A percentile compares a stretch with the other conserved stretches of the same genome.
Conservation (phyloP, 1,140 invertebrate species). For the Subanguina moxae region DNA sequence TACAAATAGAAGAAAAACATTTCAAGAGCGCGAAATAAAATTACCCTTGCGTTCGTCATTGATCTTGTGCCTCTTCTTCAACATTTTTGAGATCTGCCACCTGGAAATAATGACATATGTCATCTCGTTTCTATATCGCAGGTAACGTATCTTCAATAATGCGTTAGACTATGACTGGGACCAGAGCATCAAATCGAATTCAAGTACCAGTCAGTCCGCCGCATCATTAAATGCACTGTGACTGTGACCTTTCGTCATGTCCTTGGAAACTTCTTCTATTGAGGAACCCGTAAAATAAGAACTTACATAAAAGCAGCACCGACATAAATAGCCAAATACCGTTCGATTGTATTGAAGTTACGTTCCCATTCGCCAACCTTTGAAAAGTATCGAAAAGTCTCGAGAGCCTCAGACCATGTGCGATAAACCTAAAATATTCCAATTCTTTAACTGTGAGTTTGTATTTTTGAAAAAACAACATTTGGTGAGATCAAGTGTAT, state of each 20-base stretch:
- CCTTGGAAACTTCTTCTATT: too few relatives aligned
- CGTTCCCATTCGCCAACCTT: conserved; percentile 84
- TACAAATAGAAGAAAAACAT: conserved; percentile 56
- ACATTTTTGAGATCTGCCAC: conserved; percentile 78
- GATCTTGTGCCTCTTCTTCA: conserved; percentile 80
- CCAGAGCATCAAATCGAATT: too few relatives aligned
- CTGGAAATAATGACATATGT: background rate
- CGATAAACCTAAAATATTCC: conserved; percentile 66
- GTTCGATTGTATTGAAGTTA: conserved; percentile 79
- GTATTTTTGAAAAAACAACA: conserved; percentile 62
- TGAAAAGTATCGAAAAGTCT: conserved; percentile 87
- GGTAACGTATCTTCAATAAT: too few relatives aligned
- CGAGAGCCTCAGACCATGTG: conserved; percentile 74
- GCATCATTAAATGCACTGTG: too few relatives aligned
- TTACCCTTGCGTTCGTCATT: conserved; percentile 76
- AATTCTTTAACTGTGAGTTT: too few relatives aligned
- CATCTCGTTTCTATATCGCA: too few relatives aligned
- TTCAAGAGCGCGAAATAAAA: conserved; percentile 79
- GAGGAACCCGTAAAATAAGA: too few relatives aligned
- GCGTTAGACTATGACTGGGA: too few relatives aligned
- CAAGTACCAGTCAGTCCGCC: too few relatives aligned
- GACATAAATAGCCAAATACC: conserved; percentile 81
- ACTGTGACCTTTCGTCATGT: too few relatives aligned
- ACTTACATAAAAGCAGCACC: conserved; percentile 80
- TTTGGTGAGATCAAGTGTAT: conserved; percentile 79